Conservation (phyloP, 92 coral and sea anemone species). For the Umimayanthus kanabou region DNA sequence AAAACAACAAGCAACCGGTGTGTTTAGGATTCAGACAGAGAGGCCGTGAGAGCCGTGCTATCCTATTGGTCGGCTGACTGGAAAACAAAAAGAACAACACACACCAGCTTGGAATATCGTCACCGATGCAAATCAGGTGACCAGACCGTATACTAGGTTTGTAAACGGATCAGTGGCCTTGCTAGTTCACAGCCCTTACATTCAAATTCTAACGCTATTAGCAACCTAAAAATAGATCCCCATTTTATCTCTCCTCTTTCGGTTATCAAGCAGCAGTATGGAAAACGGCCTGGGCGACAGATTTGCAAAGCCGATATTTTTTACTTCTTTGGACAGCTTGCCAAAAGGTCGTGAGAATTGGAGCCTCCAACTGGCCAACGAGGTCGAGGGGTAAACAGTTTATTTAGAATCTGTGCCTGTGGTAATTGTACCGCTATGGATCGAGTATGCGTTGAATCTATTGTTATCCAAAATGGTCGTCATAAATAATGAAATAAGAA, state of each 20-base stretch:
- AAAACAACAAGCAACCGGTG: slow-evolving; percentile 35
- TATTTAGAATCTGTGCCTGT: not conserved
- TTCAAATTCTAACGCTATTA: not conserved
- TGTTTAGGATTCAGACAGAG: slow-evolving; percentile 51
- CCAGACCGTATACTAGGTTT: not conserved
- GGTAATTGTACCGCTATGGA: not conserved
- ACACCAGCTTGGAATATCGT: not conserved
- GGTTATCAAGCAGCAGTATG: not conserved
- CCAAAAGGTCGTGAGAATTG: not conserved
- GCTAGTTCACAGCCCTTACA: not conserved
- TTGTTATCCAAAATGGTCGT: not conserved
- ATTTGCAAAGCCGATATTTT: not conserved
- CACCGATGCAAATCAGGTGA: not conserved
- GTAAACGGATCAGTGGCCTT: not conserved
- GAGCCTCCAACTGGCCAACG: not conserved
- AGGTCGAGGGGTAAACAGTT: not conserved
- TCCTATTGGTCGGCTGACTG: slow-evolving; percentile 68
- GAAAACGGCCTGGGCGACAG: not conserved
- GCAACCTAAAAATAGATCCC: not conserved
- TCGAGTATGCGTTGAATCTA: slow-evolving; percentile 2
- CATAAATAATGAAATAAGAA: slow-evolving; percentile 6
- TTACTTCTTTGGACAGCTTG: not conserved
- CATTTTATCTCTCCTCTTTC: not conserved
- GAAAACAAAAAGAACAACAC: slow-evolving; percentile 18
- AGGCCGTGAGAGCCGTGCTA: slow-evolving; percentile 86